Percentiles rank a stretch among this genome's conserved stretches.
phyloP scores from a whole-genome alignment of 2,113 vertebrate species.

The Channa maculata region DNA sequence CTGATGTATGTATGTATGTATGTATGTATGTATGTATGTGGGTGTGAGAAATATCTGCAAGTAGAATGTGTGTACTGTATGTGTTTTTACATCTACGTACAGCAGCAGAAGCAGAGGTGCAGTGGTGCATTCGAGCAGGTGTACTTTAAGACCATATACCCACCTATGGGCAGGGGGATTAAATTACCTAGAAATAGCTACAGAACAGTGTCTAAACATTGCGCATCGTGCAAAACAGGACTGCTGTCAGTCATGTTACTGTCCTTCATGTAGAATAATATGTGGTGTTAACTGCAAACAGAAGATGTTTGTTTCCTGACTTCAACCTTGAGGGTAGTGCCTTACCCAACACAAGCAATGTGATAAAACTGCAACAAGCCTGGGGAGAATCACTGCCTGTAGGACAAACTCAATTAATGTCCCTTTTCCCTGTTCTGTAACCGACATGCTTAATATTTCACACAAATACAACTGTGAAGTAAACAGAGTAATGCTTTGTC shows the following conservation, averaged over 20 bases:
- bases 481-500: too few relatives aligned
- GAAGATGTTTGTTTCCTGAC: background rate
- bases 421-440: background rate
- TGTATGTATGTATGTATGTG: background rate
- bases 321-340: background rate
- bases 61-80: conserved; percentile 51
- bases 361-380: background rate
- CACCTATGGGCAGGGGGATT: background rate
- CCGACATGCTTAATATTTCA: conserved; percentile 1
- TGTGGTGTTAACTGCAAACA: background rate
- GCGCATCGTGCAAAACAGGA: background rate
- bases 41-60: background rate
- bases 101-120: background rate
- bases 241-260: background rate
- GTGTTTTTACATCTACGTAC: conserved; percentile 42
- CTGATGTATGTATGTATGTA: background rate
- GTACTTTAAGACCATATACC: too few relatives aligned
- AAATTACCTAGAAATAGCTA: background rate
- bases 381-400: background rate
- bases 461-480: background rate
- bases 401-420: background rate
- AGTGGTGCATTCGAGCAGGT: too few relatives aligned
- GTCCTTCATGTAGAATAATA: background rate
- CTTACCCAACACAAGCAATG: background rate
- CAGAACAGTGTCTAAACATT: background rate